These are phyloP conservation scores for Fulica atra DNA, from an alignment of 2,113 vertebrate species.

Conservation along the genomic window DNA sequence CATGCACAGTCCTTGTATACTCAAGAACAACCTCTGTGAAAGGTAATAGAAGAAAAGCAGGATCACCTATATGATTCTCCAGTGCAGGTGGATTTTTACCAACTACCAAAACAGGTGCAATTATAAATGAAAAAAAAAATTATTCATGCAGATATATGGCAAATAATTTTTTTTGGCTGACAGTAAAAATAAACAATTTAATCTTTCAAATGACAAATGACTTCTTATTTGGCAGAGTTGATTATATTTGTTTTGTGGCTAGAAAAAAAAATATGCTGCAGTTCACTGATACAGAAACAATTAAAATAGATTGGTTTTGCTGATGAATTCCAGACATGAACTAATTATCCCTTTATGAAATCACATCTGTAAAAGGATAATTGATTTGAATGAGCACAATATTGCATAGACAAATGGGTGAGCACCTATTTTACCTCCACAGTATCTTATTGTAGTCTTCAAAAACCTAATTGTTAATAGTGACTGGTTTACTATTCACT, in stretches of 20 bases:
- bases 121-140: background rate
- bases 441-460: background rate
- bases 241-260: slow-evolving; percentile 56
- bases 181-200: slow-evolving; percentile 37
- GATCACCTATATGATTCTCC: background rate
- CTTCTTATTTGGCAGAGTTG: slow-evolving; percentile 39
- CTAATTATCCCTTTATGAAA: slow-evolving; percentile 43
- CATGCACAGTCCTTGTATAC: background rate
- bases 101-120: background rate
- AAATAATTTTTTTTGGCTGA: background rate
- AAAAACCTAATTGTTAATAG: background rate
- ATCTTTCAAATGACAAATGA: slow-evolving; percentile 54
- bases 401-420: background rate
- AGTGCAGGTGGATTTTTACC: background rate
- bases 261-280: background rate
- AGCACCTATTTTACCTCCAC: background rate
- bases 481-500: background rate
- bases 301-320: slow-evolving; percentile 60
- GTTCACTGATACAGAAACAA: slow-evolving; percentile 59
- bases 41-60: background rate
- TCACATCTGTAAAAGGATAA: slow-evolving; percentile 44
- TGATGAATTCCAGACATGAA: slow-evolving; percentile 33
- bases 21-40: background rate
- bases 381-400: slow-evolving; percentile 44
- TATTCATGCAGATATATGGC: background rate